A percentile compares a stretch with the other conserved stretches of the same genome.
These are phyloP conservation scores for Lacerta viridis DNA, from an alignment of 2,797 vertebrate species.

Conservation along the genomic window DNA sequence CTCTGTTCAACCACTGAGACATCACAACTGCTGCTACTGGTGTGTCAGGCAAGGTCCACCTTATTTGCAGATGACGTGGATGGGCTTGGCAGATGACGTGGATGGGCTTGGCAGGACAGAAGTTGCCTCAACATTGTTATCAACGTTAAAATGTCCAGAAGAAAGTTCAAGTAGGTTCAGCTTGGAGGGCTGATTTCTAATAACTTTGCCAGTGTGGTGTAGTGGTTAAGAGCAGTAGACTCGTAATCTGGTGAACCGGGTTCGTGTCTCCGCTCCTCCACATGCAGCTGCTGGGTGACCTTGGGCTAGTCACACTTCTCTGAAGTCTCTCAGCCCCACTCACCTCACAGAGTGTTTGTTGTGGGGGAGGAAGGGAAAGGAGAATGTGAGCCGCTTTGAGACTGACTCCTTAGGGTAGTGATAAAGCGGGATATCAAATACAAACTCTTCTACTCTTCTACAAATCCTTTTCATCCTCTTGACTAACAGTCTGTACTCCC, in stretches of 20 bases:
- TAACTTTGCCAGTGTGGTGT: conserved; percentile 46
- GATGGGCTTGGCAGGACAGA: conserved; percentile 51
- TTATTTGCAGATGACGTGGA: conserved; percentile 64
- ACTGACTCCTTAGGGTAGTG: no score
- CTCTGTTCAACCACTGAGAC: conserved; percentile 54
- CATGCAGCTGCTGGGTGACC: no score
- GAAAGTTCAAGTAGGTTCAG: conserved; percentile 61
- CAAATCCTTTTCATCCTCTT: conserved; percentile 51
- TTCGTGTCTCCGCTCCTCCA: no score
- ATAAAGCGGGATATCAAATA: no score
- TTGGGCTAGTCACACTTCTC: no score
- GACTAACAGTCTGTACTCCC: not conserved
- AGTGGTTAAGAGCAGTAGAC: no score
- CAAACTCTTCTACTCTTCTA: no score
- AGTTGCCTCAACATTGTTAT: conserved; percentile 59
- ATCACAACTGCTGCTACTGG: not conserved
- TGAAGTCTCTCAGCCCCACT: no score
- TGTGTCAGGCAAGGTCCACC: conserved; percentile 43
- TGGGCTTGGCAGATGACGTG: conserved; percentile 60
- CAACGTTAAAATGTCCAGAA: conserved; percentile 57
- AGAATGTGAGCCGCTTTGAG: no score
- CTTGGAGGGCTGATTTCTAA: conserved; percentile 60
- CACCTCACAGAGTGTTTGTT: no score
- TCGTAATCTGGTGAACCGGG: no score
- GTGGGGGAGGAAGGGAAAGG: no score